Evolutionary conservation across 1,140 invertebrate genomes (phyloP).

Genomic region (Brachionus rotundiformis): DNA sequence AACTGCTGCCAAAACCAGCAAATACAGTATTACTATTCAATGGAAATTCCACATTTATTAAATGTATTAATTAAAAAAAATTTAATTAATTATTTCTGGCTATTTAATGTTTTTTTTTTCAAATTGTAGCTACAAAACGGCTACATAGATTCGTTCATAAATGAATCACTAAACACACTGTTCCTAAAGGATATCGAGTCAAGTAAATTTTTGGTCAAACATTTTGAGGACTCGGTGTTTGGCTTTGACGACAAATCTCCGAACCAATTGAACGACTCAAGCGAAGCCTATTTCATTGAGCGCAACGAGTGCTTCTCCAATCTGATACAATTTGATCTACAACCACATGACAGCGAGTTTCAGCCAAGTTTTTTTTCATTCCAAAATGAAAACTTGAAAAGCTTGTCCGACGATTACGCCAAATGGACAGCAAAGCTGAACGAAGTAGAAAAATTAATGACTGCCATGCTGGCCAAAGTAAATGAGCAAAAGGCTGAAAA

Average conservation of each 20-base stretch:
- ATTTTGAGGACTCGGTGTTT: slow-evolving; percentile 24
- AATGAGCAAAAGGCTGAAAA: slow-evolving; percentile 5
- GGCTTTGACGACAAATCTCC: neutral
- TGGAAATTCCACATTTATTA: slow-evolving; percentile 43
- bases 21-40: slow-evolving; percentile 49
- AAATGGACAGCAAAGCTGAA: slow-evolving; percentile 34
- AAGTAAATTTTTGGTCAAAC: slow-evolving; percentile 40
- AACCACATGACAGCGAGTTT: slow-evolving; percentile 35
- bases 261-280: neutral
- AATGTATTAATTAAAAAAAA: neutral
- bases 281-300: slow-evolving; percentile 46
- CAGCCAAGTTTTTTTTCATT: slow-evolving; percentile 42
- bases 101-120: neutral
- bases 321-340: slow-evolving; percentile 43
- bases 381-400: slow-evolving; percentile 27
- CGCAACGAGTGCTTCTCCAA: slow-evolving; percentile 5
- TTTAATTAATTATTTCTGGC: neutral
- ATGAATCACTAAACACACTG: slow-evolving; percentile 20
- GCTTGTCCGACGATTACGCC: slow-evolving; percentile 30
- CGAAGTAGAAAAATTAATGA: slow-evolving; percentile 43
- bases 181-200: slow-evolving; percentile 40
- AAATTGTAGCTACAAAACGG: slow-evolving; percentile 5
- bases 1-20: slow-evolving; percentile 47
- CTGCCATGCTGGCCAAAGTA: slow-evolving; percentile 20
- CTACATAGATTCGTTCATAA: slow-evolving; percentile 18